These are phyloP conservation scores for Drosophila paranaensis DNA, from an alignment of 2,888 invertebrate species.

Conservation along the genomic window DNA sequence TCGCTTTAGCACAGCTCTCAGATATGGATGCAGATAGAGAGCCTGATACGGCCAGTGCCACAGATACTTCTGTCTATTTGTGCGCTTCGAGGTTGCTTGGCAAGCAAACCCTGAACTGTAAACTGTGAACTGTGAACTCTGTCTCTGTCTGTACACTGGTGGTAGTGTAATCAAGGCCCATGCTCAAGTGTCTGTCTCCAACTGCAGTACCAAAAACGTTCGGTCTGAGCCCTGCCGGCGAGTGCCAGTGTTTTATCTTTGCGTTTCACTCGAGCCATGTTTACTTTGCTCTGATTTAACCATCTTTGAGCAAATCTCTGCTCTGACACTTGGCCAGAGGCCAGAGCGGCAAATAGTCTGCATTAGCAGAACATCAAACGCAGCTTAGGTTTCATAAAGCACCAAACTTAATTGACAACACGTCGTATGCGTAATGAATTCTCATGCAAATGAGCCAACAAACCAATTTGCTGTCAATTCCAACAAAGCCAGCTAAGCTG, in stretches of 20 bases:
- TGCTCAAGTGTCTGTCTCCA: conserved; percentile 31
- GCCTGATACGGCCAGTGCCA: conserved; percentile 13
- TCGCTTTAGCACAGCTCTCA: conserved; percentile 22
- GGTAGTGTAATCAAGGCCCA: conserved; percentile 53
- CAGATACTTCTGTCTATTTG: conserved; percentile 37
- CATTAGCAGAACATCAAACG: conserved; percentile 20
- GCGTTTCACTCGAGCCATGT: conserved; percentile 8
- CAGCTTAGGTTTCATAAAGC: conserved; percentile 1
- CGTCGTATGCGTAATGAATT: conserved; percentile 18
- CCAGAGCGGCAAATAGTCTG: conserved; percentile 16
- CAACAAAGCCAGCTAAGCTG: conserved; percentile 1
- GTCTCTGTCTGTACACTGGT: background rate
- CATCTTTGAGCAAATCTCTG: conserved; percentile 30
- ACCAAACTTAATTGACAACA: conserved; percentile 15
- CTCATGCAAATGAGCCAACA: background rate
- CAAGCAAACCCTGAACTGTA: conserved; percentile 61
- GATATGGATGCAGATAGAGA: conserved; percentile 17
- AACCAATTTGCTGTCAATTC: background rate
- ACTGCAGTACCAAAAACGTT: conserved; percentile 39
- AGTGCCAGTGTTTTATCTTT: conserved; percentile 34
- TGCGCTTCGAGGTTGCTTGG: conserved; percentile 43
- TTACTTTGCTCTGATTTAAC: conserved; percentile 22
- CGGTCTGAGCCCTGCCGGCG: conserved; percentile 47
- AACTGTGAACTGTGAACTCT: conserved; percentile 26
- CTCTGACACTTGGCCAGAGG: conserved; percentile 24